Evolutionary conservation across 2,797 vertebrate species (phyloP), one percentile per base, ranked within the genome.

Genomic region (Sorex maritimensis): DNA sequence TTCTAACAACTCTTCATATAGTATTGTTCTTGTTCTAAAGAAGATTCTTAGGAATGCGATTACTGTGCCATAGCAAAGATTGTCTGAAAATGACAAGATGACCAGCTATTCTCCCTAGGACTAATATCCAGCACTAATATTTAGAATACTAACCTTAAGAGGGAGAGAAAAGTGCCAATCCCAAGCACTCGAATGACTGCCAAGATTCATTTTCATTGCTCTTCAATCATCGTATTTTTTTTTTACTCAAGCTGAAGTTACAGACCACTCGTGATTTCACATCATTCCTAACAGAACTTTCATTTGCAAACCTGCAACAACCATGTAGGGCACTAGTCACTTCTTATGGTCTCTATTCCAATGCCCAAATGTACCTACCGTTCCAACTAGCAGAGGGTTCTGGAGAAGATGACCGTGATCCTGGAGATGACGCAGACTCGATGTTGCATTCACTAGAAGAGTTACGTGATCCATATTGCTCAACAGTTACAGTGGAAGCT

Each of bases 381-480:
- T 0, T 0, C 0, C 65, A 90, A 41, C 96, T 92, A 0, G 98
- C 98, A 73, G 98, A 94, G 0, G 97, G 98, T 0, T 98, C 98
- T 96, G 98, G 98, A 2, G 99, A 99, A 81, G 98, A 98, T 93
- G 97, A 98, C 72, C 96, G 98, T 77, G 98, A 99, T 94, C 98
- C 98, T 96, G 97, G 98, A 67, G 98, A 98, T 0, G 98, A 99
- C 46, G 98, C 98, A 0, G 99, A 99, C 69, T 98, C 93, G 94
- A 97, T 96, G 83, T 98, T 98, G 79, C 84, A 96, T 77, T 5
- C 5, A 24, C 71, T 71, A 88, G 73, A n/a, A 0, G 94, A 2
- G 3, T 95, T 80, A 96, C 92, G 88, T 90, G 88, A 21, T 86
- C 86, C 88, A 0, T 91, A 52, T 91, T 97, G 98, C 90, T 97